phyloP scores from a whole-genome alignment of 2,113 vertebrate genomes.

The Mugil cephalus region DNA sequence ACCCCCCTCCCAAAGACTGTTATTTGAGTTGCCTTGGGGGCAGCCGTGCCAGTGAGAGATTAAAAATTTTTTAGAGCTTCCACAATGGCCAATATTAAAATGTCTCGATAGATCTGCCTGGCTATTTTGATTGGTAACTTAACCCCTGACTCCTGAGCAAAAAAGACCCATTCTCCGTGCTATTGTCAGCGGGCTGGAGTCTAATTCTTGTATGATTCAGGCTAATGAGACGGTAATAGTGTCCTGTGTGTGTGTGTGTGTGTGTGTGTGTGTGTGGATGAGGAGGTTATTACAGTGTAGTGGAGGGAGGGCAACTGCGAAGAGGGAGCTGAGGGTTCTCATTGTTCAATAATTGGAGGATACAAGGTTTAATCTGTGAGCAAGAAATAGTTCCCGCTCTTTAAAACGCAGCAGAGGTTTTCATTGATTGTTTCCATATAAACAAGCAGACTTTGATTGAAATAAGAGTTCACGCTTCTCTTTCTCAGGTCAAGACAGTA shows the following conservation, averaged over 20 bases:
- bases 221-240: conserved; percentile 94
- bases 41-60: conserved; percentile 91
- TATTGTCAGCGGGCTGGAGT: conserved; percentile 93
- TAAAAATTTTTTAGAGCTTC: conserved; percentile 97
- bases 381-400: conserved; percentile 49
- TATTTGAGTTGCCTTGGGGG: conserved; percentile 98
- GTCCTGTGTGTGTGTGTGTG: conserved; percentile 87
- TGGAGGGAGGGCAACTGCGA: conserved; percentile 89
- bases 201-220: conserved; percentile 98
- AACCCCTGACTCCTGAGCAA: conserved; percentile 98
- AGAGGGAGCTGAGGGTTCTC: conserved; percentile 85
- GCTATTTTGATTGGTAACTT: conserved; percentile 99
- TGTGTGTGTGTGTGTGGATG: conserved; percentile 94
- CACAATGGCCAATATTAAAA: conserved; percentile 99
- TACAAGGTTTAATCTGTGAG: conserved; percentile 71
- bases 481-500: conserved; percentile 27
- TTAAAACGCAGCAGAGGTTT: conserved; percentile 30
- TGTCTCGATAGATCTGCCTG: conserved; percentile 96
- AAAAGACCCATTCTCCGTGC: conserved; percentile 89
- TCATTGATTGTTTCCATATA: conserved; percentile 45
- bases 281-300: conserved; percentile 95
- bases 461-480: conserved; percentile 34
- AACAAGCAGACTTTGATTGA: conserved; percentile 26
- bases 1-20: conserved; percentile 86
- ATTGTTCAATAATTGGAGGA: conserved; percentile 94